phyloP scores from a whole-genome alignment of 2,113 vertebrate species.

The Ptyas mucosa region DNA sequence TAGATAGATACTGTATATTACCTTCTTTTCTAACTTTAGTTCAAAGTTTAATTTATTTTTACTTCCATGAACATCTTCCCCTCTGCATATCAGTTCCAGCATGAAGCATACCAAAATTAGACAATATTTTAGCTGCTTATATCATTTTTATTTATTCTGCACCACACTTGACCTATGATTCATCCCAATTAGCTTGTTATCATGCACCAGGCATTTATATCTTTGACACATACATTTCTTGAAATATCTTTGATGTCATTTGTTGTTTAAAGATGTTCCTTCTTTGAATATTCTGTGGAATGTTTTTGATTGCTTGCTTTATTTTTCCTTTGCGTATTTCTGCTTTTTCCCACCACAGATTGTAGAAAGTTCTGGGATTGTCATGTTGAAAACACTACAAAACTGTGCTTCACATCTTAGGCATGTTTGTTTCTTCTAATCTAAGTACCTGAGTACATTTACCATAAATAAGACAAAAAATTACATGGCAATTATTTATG shows the following conservation, averaged over 20 bases:
- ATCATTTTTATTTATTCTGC: background rate
- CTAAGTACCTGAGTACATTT: background rate
- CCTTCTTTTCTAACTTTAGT: background rate
- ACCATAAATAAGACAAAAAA: background rate
- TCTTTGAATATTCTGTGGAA: background rate
- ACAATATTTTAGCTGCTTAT: background rate
- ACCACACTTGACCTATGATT: background rate
- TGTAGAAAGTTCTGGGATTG: background rate
- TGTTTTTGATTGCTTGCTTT: background rate
- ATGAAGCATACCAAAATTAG: background rate
- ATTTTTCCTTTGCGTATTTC: background rate
- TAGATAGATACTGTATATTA: no score
- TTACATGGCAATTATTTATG: background rate
- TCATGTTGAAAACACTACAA: background rate
- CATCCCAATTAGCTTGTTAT: background rate
- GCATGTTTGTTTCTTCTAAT: background rate
- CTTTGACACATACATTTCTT: background rate
- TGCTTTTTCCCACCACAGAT: background rate
- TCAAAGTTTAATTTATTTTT: background rate
- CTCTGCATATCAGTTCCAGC: background rate
- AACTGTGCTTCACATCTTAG: background rate
- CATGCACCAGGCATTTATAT: background rate
- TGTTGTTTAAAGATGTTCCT: background rate
- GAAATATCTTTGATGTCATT: background rate
- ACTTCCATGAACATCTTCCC: background rate